Evolutionary conservation across 2,888 invertebrate species (phyloP).

Genomic region (Gastrophysa polygoni): DNA sequence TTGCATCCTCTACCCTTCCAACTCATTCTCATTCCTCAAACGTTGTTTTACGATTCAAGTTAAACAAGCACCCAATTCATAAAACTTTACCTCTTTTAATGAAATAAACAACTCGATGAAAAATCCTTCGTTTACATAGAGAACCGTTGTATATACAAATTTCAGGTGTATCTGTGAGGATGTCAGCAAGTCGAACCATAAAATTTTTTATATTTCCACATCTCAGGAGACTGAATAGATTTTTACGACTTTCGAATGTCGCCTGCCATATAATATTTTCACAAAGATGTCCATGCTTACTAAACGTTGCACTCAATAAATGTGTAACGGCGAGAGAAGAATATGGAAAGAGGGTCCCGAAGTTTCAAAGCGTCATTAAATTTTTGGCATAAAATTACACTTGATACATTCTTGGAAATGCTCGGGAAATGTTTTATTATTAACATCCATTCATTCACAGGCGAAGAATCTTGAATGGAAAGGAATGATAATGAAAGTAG

Average conservation of each 20-base stretch:
- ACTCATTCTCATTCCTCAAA: background rate
- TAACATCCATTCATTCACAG: background rate
- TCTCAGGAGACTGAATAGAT: conserved; percentile 44
- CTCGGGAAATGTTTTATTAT: background rate
- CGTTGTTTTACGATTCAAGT: background rate
- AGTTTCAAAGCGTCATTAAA: conserved; percentile 41
- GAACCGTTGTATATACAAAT: conserved; percentile 18
- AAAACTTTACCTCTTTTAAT: conserved; percentile 8
- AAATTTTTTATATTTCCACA: conserved; percentile 40
- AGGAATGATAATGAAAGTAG: no score
- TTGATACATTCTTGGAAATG: background rate
- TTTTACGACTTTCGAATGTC: conserved; percentile 46
- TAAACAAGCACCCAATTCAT: conserved; percentile 7
- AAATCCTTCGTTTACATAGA: conserved; percentile 19
- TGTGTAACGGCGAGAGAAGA: conserved; percentile 40
- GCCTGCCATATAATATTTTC: conserved; percentile 37
- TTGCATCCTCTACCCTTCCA: no score
- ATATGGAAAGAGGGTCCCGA: conserved; percentile 39
- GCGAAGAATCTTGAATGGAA: no score
- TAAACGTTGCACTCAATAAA: conserved; percentile 42
- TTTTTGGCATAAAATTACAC: background rate
- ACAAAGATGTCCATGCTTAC: conserved; percentile 43
- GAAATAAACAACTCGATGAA: conserved; percentile 20
- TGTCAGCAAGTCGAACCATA: conserved; percentile 33
- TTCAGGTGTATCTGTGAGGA: conserved; percentile 36